These are phyloP conservation scores for Tor tambroides DNA, from an alignment of 2,113 vertebrate species.

Conservation along the genomic window DNA sequence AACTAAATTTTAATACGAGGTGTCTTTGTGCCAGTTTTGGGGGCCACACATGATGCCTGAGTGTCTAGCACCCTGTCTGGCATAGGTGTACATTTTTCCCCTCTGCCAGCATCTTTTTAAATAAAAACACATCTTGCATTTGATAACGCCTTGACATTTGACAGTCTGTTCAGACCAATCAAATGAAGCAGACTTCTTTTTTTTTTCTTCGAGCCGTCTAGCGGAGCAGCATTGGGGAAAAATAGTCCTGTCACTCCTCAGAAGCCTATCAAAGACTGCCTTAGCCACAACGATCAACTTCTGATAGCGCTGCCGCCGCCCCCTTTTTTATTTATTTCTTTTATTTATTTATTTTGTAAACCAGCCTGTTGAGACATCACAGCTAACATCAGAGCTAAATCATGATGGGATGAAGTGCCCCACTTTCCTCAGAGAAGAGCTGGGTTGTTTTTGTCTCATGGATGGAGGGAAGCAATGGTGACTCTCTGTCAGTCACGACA, in stretches of 20 bases:
- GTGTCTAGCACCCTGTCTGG: constrained; percentile 65
- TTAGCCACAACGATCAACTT: constrained; percentile 71
- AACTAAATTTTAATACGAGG: constrained; percentile 10
- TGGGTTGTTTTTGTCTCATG: constrained; percentile 23
- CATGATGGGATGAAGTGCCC: constrained; percentile 55
- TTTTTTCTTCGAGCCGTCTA: background rate
- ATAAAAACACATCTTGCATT: constrained; percentile 72
- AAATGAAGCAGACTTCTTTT: constrained; percentile 44
- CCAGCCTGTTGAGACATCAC: constrained; percentile 64
- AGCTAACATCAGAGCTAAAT: constrained; percentile 62
- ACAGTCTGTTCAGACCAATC: constrained; percentile 78
- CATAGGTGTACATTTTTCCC: constrained; percentile 71
- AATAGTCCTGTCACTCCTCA: constrained; percentile 68
- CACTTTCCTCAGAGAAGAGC: constrained; percentile 47
- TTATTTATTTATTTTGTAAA: constrained; percentile 63
- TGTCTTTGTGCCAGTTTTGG: constrained; percentile 44
- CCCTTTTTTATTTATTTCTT: constrained; percentile 60
- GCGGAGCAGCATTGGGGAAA: constrained; percentile 60
- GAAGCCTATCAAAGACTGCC: constrained; percentile 70
- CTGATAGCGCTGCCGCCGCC: constrained; percentile 63
- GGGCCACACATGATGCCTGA: constrained; percentile 65
- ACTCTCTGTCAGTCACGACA: constrained; percentile 31
- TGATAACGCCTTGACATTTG: constrained; percentile 80
- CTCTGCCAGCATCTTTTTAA: constrained; percentile 65
- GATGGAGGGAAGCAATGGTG: constrained; percentile 9